Base-by-base conservation (phyloP, 2,113 vertebrate genomes). In the Micronycteris hirsuta region DNA sequence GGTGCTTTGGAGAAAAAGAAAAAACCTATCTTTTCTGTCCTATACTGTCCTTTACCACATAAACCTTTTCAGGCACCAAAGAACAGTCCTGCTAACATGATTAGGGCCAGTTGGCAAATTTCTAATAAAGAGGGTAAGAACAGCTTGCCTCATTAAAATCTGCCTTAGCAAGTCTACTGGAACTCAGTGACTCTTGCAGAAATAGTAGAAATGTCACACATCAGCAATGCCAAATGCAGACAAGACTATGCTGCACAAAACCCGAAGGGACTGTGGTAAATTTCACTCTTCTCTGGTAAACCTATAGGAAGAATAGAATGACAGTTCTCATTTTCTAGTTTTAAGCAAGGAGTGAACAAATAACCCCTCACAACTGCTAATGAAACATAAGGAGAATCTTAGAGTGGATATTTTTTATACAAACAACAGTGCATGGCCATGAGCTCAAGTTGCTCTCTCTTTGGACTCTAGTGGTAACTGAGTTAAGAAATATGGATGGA, bases 241-340 rank as follows among this genome's bases (percentile, higher is more conserved):
- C 17, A 33, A 94, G 4, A 67, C 2, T 24, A 92, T 24, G 31
- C 4, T n/a, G 0, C 36, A 41, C 10, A 84, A 82, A 91, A 76
- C 84, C 71, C 83, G 71, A 97, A 96, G 4, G 0, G 7, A 24
- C 8, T 96, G 85, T 16, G 33, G 76, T 85, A 24, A n/a, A 81
- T 83, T 96, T 96, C 86, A 71, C 56, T 86, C 56, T 77, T 89
- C 33, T 19, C 31, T 49, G 38, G 73, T n/a, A 85, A 89, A 83
- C 36, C 91, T 88, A 15, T 26, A n/a, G 89, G 89, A 97, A 92
- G 80, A 67, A 94, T 93, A 91, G 47, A 82, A 41, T 61, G 24
- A 13, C n/a, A 56, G 52, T 10, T 89, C 41, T 15, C 20, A 91
- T 47, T 58, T 93, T 81, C 80, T 77, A 61, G 11, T 54, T 63